Evolutionary conservation across 2,797 vertebrate species (phyloP).

Genomic region (Girardinus metallicus): DNA sequence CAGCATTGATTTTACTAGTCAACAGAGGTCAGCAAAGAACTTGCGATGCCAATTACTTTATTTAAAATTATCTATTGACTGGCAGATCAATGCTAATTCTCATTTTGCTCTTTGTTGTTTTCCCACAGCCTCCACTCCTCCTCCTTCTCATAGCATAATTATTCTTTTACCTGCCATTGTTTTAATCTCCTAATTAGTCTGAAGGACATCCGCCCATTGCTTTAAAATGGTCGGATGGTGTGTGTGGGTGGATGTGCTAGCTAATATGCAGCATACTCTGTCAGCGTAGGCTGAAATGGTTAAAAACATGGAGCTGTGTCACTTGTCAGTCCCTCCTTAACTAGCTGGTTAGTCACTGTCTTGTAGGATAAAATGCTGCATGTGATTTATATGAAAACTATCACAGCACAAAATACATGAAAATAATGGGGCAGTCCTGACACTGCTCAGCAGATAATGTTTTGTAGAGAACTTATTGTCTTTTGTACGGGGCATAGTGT

Average conservation of each 20-base stretch:
- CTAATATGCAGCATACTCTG: conserved; percentile 64
- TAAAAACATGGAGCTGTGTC: conserved; percentile 58
- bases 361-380: background rate
- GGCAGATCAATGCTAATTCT: conserved; percentile 98
- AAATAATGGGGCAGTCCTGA: background rate
- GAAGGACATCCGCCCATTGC: conserved; percentile 89
- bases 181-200: conserved; percentile 95
- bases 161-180: conserved; percentile 90
- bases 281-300: conserved; percentile 63
- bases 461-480: background rate
- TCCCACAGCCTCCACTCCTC: conserved; percentile 60
- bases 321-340: conserved; percentile 51
- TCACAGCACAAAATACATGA: background rate
- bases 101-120: conserved; percentile 84
- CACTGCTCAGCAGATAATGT: background rate
- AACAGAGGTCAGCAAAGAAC: conserved; percentile 97
- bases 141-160: conserved; percentile 74
- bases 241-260: conserved; percentile 53
- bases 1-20: conserved; percentile 98
- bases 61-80: conserved; percentile 98
- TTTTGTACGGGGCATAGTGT: background rate
- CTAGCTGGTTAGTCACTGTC: conserved; percentile 31
- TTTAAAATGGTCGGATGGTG: conserved; percentile 65
- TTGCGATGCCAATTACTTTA: conserved; percentile 97
- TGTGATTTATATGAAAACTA: background rate